Conservation (phyloP, 1,140 invertebrate genomes). For the Pogonomyrmex californicus region DNA sequence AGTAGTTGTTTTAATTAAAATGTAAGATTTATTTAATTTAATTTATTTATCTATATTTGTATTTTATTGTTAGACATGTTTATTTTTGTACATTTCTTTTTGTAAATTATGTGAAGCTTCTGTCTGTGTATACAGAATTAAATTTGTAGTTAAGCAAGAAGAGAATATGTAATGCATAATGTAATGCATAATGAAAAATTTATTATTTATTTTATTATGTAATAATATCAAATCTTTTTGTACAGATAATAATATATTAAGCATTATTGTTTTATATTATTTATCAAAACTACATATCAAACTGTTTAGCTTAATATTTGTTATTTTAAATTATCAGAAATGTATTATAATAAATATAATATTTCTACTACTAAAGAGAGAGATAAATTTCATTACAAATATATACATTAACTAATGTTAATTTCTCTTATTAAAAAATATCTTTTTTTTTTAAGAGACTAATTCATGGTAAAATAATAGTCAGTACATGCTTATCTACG, state of each 20-base stretch:
- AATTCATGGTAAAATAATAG: neutral
- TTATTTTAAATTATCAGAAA: neutral
- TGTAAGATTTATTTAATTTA: neutral
- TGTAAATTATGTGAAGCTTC: neutral
- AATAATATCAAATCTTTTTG: neutral
- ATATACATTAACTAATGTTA: neutral
- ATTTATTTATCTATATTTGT: neutral
- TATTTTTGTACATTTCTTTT: conserved; percentile 35
- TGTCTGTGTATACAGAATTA: conserved; percentile 20
- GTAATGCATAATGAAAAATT: conserved; percentile 8
- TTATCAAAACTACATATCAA: neutral
- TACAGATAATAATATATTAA: conserved; percentile 9
- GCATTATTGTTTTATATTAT: neutral
- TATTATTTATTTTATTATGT: conserved; percentile 26
- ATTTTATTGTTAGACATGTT: neutral
- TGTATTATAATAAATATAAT: conserved; percentile 1
- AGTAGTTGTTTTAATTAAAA: neutral
- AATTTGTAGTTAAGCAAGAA: neutral
- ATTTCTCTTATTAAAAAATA: neutral
- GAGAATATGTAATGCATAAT: neutral
- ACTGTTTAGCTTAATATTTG: neutral
- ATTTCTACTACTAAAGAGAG: neutral
- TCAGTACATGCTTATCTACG: conserved; percentile 34
- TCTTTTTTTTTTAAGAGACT: neutral
- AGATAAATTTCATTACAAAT: neutral